Evolutionary conservation across 1,140 invertebrate genomes (phyloP).

Genomic region (Micrasema minimum): DNA sequence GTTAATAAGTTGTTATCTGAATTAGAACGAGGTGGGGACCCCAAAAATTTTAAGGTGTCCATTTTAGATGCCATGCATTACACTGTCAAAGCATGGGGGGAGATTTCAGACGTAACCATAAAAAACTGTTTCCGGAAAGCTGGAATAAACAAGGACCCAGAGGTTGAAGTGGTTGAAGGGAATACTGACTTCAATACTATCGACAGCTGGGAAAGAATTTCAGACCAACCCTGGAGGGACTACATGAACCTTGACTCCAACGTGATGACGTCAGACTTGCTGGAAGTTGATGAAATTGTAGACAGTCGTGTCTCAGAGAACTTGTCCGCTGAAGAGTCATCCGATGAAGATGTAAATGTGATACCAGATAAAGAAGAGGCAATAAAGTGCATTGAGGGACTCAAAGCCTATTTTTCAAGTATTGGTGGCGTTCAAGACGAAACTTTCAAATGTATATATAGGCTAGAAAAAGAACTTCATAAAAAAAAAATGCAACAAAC

Average conservation of each 20-base stretch:
- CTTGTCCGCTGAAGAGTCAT: constrained; percentile 1
- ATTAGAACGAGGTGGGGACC: constrained; percentile 18
- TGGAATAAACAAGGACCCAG: constrained; percentile 10
- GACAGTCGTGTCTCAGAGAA: neutral
- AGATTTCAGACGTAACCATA: constrained; percentile 18
- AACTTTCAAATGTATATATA: no score
- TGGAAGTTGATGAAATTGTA: no score
- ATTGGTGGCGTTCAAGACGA: no score
- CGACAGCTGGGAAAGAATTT: constrained; percentile 29
- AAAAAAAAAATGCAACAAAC: neutral
- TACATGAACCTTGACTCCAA: constrained; percentile 17
- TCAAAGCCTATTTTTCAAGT: no score
- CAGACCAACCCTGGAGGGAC: neutral
- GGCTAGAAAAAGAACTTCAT: no score
- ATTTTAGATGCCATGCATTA: constrained; percentile 26
- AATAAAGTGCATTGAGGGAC: neutral
- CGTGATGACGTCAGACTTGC: neutral
- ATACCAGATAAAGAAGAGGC: neutral
- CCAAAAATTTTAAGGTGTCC: constrained; percentile 19
- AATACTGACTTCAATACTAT: constrained; percentile 1
- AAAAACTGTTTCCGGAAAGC: neutral
- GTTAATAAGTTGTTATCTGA: constrained; percentile 24
- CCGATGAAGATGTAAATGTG: neutral
- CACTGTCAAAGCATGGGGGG: constrained; percentile 21
- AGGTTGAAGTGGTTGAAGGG: no score